Base-by-base conservation (phyloP, 2,888 invertebrate genomes). In the Agrotis exclamationis region DNA sequence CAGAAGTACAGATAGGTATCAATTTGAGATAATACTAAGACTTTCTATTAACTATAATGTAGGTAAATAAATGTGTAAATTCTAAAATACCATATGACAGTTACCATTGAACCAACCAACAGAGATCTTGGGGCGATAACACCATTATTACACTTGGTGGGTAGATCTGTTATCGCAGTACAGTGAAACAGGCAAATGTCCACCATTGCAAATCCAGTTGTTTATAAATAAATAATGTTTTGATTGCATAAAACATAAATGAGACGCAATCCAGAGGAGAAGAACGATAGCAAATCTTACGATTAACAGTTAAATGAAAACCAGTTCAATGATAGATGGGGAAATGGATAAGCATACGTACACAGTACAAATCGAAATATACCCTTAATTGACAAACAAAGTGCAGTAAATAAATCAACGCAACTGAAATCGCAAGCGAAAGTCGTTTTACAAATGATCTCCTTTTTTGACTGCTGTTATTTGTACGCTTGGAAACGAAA, bases 391-490 rank as follows among this genome's bases (percentile, higher is more conserved):
- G 70, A 69, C 58, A 50, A 78, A 68, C 63, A 62, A 62, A 48
- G 58, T 77, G 50, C 50, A 63, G 39, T 69, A 76, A 74, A 85
- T 80, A 84, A 85, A 74, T 85, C 83, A 76, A 72, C 70, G 59
- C 80, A 73, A 75, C 75, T 74, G 76, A 80, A 74, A 64, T 76
- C 51, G 63, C 63, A 3, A 78, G 83, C 63, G 80, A 84, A 84
- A 84, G 85, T 65, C 62, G 84, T 82, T 76, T 82, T 69, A 77
- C 83, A 85, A 85, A 83, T 70, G 85, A 80, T 74, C 83, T 85
- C 84, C 85, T 80, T 85, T 85, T 85, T 78, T 63, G 85, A 85
- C 73, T 73, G 59, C 7, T 22, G 73, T 78, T 82, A 76, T 74
- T 81, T 57, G 68, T 64, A 56, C 33, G 53, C 57, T 65, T 70